phyloP scores from a whole-genome alignment of 2,888 invertebrate genomes.

The Bursaphelenchus okinawaensis region DNA sequence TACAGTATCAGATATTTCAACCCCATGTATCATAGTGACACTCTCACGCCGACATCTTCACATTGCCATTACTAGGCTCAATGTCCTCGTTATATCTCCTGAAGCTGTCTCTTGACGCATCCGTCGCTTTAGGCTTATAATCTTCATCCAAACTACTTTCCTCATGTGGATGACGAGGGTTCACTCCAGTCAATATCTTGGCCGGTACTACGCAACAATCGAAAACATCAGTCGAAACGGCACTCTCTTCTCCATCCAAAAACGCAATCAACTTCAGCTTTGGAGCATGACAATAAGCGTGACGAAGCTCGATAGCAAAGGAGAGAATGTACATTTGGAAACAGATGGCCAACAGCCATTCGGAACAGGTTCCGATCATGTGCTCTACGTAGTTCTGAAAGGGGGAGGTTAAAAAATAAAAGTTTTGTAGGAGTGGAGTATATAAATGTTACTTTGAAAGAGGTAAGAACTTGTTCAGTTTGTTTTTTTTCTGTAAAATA shows the following conservation, averaged over 20 bases:
- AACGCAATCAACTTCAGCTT: constrained; percentile 27
- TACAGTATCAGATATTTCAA: too few species aligned
- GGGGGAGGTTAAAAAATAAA: not conserved
- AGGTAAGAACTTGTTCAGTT: not conserved
- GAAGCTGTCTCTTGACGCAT: not conserved
- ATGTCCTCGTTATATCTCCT: not conserved
- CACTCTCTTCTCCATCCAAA: constrained; percentile 1
- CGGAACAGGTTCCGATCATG: constrained; percentile 31
- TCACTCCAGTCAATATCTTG: not conserved
- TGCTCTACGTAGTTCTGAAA: constrained; percentile 35
- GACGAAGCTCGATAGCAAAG: constrained; percentile 38
- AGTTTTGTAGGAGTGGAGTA: too few species aligned
- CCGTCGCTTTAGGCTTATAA: not conserved
- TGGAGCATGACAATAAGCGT: constrained; percentile 31
- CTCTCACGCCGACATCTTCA: too few species aligned
- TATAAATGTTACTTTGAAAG: too few species aligned
- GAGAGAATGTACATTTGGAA: constrained; percentile 41
- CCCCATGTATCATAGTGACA: too few species aligned
- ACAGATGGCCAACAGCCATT: constrained; percentile 39
- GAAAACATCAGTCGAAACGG: constrained; percentile 6
- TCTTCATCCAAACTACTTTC: not conserved
- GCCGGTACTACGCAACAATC: constrained; percentile 13
- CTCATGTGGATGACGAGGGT: not conserved
- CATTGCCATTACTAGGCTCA: not conserved
- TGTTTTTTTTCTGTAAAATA: not conserved